phyloP scores from a whole-genome alignment of 2,113 vertebrate genomes.

The Sander vitreus region DNA sequence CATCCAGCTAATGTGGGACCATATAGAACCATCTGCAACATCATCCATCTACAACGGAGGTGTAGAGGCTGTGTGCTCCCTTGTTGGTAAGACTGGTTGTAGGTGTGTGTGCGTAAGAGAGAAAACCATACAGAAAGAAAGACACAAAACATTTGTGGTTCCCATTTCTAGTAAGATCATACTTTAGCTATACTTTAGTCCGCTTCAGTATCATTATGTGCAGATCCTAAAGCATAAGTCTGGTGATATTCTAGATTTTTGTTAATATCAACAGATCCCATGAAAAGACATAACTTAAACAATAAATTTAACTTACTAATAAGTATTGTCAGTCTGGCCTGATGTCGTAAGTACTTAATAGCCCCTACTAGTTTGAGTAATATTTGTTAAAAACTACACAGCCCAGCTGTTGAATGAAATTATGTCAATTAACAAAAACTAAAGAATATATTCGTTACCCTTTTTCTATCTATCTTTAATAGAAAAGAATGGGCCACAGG shows the following conservation, averaged over 20 bases:
- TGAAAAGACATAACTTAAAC: background rate
- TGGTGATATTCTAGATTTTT: background rate
- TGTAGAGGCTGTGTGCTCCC: conserved; percentile 78
- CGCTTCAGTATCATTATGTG: background rate
- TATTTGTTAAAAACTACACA: background rate
- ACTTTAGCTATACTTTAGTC: background rate
- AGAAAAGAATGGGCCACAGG: too few species aligned
- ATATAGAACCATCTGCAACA: conserved; percentile 80
- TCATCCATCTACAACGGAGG: conserved; percentile 82
- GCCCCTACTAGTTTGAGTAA: background rate
- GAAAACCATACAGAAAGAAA: background rate
- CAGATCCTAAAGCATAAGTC: too few species aligned
- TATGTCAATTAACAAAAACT: too few species aligned
- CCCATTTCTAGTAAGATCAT: background rate
- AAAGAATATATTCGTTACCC: too few species aligned
- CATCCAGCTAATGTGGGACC: conserved; percentile 82
- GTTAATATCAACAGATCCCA: background rate
- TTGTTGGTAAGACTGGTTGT: conserved; percentile 74
- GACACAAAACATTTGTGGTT: background rate
- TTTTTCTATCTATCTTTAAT: too few species aligned
- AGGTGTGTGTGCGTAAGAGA: background rate
- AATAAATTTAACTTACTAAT: background rate
- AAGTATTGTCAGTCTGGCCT: background rate
- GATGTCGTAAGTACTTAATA: too few species aligned
- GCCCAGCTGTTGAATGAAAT: too few species aligned